A percentile compares a stretch with the other conserved stretches of the same genome.
Conservation (phyloP, 2,113 vertebrate genomes). For the Mandrillus leucophaeus region DNA sequence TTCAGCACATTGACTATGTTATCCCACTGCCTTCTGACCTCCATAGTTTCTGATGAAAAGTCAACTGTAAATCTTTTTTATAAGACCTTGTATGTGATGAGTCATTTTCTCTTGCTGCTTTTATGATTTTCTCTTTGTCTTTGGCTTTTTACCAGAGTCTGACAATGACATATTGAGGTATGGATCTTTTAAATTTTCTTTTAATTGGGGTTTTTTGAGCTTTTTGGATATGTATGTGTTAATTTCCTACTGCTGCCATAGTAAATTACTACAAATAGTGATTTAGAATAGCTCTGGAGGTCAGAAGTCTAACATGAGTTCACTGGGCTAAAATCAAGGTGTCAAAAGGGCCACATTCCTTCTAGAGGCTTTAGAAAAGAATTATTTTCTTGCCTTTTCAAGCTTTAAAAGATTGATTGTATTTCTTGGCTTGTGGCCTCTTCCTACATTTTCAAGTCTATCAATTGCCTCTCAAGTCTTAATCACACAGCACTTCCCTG, state of each 20-base stretch:
- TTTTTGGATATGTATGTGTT: background rate
- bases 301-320: background rate
- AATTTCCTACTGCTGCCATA: background rate
- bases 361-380: background rate
- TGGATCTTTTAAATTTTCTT: background rate
- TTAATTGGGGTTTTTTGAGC: background rate
- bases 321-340: background rate
- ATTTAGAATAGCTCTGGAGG: background rate
- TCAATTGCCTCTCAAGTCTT: background rate
- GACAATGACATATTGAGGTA: background rate
- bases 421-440: background rate
- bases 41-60: background rate
- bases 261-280: background rate
- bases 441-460: background rate
- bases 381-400: background rate
- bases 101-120: background rate
- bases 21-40: background rate
- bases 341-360: background rate
- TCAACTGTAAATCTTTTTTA: background rate
- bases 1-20: background rate
- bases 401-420: background rate
- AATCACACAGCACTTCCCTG: background rate
- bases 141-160: background rate
- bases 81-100: background rate
- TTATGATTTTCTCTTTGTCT: background rate